Evolutionary conservation across 2,797 vertebrate species (phyloP).

Genomic region (Ctenochaetus hawaiiensis): DNA sequence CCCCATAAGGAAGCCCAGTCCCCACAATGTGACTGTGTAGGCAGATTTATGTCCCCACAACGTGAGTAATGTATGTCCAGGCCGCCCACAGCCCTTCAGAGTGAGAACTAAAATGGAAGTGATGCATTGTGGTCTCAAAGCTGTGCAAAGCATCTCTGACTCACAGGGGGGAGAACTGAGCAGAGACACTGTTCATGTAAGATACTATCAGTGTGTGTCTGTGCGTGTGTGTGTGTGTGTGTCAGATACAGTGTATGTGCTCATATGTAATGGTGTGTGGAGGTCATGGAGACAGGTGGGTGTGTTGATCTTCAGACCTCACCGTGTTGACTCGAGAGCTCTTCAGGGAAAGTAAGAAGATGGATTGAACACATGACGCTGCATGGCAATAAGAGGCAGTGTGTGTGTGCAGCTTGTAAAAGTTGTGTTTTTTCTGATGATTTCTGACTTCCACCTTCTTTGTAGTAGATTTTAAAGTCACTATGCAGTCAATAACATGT

Average conservation of each 20-base stretch:
- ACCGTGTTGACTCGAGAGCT: background rate
- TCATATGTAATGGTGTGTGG: slow-evolving; percentile 40
- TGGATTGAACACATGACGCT: slow-evolving; percentile 22
- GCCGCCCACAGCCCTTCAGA: slow-evolving; percentile 59
- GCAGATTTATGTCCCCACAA: too few species aligned
- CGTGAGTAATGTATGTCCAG: too few species aligned
- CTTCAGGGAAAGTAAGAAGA: slow-evolving; percentile 32
- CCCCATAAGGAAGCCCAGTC: too few species aligned
- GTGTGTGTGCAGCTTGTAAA: too few species aligned
- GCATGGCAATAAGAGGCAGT: too few species aligned
- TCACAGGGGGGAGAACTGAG: slow-evolving; percentile 59
- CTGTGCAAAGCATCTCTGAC: slow-evolving; percentile 58
- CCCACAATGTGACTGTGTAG: too few species aligned
- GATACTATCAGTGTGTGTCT: slow-evolving; percentile 23
- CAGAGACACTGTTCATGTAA: slow-evolving; percentile 48
- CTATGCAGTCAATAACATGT: background rate
- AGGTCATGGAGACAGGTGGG: slow-evolving; percentile 31
- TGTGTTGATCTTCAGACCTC: slow-evolving; percentile 16
- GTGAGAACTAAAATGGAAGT: slow-evolving; percentile 71
- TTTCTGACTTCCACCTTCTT: too few species aligned
- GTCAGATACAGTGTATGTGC: slow-evolving; percentile 27
- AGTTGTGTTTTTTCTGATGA: too few species aligned
- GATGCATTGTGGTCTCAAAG: slow-evolving; percentile 64
- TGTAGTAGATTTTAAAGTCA: background rate
- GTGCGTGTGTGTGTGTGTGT: slow-evolving; percentile 9